Evolutionary conservation across 2,888 invertebrate genomes (phyloP).

Genomic region (Heteromurus nitidus): DNA sequence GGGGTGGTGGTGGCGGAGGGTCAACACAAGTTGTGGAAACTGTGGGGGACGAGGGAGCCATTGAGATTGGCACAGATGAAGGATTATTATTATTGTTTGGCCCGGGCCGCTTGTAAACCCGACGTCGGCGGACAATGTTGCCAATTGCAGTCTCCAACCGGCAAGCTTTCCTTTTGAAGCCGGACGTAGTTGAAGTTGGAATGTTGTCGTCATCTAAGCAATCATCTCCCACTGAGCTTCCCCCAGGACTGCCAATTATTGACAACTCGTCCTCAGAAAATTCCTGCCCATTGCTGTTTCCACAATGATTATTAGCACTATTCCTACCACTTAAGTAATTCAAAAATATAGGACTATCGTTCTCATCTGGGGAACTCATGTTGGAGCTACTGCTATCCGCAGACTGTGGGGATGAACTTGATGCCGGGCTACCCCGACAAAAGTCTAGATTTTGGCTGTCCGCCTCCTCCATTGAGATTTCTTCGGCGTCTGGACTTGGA

Average conservation of each 20-base stretch:
- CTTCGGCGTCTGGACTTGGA: constrained; percentile 6
- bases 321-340: constrained; percentile 33
- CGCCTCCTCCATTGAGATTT: constrained; percentile 39
- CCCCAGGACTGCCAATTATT: constrained; percentile 33
- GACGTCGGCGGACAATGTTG: constrained; percentile 40
- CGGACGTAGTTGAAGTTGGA: constrained; percentile 62
- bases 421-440: constrained; percentile 7
- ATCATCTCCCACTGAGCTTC: constrained; percentile 34
- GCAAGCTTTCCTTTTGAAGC: constrained; percentile 45
- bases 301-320: background rate
- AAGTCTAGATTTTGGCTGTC: constrained; percentile 58
- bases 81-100: constrained; percentile 11
- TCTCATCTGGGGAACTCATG: constrained; percentile 42
- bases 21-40: constrained; percentile 57
- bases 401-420: constrained; percentile 19
- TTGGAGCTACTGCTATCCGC: constrained; percentile 53
- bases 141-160: constrained; percentile 58
- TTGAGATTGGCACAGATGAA: constrained; percentile 44
- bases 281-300: background rate
- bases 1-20: constrained; percentile 24
- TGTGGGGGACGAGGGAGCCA: constrained; percentile 58
- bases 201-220: constrained; percentile 56
- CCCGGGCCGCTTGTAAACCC: constrained; percentile 42
- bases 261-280: constrained; percentile 43
- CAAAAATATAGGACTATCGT: constrained; percentile 31